phyloP scores from a whole-genome alignment of 2,113 vertebrate genomes.

The Chlamydotis undulata region DNA sequence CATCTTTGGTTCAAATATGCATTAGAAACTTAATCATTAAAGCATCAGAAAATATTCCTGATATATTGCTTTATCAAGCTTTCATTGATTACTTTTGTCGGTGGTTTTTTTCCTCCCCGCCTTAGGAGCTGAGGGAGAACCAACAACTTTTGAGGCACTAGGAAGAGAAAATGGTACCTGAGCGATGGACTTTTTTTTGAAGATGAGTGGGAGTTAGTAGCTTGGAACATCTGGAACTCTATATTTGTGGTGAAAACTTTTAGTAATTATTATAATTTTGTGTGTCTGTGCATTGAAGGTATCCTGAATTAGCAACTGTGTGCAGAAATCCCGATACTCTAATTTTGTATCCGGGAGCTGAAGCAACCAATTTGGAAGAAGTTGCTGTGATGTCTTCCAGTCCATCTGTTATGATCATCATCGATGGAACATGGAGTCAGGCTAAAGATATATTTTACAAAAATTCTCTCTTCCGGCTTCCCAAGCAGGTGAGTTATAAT shows the following conservation, averaged over 20 bases:
- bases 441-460: constrained; percentile 97
- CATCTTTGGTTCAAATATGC: not conserved
- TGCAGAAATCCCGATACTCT: constrained; percentile 86
- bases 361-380: constrained; percentile 88
- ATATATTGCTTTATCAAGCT: not conserved
- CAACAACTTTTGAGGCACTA: not conserved
- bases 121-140: not conserved
- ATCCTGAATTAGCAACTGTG: constrained; percentile 87
- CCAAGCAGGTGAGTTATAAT: constrained; percentile 85
- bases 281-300: constrained; percentile 73
- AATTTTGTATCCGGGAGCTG: constrained; percentile 91
- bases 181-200: not conserved
- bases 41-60: not conserved
- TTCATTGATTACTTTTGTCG: not conserved
- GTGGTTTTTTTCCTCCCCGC: not conserved
- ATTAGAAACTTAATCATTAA: not conserved
- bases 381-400: constrained; percentile 66
- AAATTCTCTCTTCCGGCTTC: constrained; percentile 89
- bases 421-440: constrained; percentile 97
- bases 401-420: constrained; percentile 87
- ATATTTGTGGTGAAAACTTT: not conserved
- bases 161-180: not conserved
- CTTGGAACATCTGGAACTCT: not conserved
- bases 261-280: not conserved
- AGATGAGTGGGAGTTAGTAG: not conserved